Conservation (phyloP, 2,888 invertebrate genomes). For the Tenodera sinensis region DNA sequence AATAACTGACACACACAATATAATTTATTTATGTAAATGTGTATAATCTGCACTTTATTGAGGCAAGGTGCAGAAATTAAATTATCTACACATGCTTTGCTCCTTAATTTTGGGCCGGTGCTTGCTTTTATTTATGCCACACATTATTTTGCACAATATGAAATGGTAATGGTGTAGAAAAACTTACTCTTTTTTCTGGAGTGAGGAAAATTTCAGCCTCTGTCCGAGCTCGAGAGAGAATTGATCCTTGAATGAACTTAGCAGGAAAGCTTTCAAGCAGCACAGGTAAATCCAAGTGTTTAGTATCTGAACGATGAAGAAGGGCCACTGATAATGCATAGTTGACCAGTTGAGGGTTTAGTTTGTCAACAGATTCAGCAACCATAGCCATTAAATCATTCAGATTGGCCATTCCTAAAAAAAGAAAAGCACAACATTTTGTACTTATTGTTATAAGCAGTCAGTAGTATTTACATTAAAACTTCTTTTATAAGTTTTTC, state of each 20-base stretch:
- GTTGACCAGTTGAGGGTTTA: conserved; percentile 78
- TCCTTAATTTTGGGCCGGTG: too few relatives aligned
- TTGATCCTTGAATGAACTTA: conserved; percentile 73
- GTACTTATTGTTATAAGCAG: too few relatives aligned
- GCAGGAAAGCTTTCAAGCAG: conserved; percentile 77
- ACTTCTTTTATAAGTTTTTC: too few relatives aligned
- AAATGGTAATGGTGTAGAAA: neutral
- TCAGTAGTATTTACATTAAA: neutral
- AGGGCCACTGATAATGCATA: conserved; percentile 73
- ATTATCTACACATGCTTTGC: too few relatives aligned
- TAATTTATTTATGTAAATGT: too few relatives aligned
- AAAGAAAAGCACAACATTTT: neutral
- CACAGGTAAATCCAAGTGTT: conserved; percentile 65
- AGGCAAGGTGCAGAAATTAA: too few relatives aligned
- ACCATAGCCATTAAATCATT: conserved; percentile 69
- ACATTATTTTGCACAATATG: neutral
- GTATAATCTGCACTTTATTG: too few relatives aligned
- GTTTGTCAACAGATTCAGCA: conserved; percentile 64
- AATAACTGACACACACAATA: too few relatives aligned
- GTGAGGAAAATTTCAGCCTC: conserved; percentile 61
- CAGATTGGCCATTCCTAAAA: conserved; percentile 60
- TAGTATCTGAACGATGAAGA: conserved; percentile 68
- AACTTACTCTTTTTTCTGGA: conserved; percentile 51
- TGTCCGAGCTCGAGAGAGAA: conserved; percentile 66
- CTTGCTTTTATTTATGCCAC: too few relatives aligned